Conservation (phyloP, 2,888 invertebrate species). For the Cremastinae sp. region DNA sequence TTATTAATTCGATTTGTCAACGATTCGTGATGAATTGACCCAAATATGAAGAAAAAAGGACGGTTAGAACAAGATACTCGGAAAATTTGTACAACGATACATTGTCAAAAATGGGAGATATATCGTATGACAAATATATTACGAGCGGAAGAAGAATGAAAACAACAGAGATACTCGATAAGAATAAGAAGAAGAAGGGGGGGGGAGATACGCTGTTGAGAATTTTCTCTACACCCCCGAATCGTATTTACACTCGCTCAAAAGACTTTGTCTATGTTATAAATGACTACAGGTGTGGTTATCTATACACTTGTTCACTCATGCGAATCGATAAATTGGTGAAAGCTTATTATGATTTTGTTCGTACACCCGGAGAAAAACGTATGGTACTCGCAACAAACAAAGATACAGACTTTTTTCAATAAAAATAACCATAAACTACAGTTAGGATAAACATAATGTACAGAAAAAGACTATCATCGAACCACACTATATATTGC, state of each 20-base stretch:
- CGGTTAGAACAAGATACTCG: neutral
- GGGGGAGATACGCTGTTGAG: neutral
- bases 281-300: slow-evolving; percentile 51
- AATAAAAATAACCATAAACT: too few species aligned
- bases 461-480: too few species aligned
- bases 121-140: slow-evolving; percentile 32
- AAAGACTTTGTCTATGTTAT: slow-evolving; percentile 23
- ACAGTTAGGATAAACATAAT: too few species aligned
- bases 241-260: slow-evolving; percentile 32
- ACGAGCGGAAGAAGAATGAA: slow-evolving; percentile 4
- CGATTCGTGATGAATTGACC: neutral
- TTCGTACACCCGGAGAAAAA: too few species aligned
- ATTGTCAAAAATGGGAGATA: slow-evolving; percentile 10
- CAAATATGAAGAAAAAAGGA: neutral
- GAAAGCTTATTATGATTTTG: too few species aligned
- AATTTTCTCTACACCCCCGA: slow-evolving; percentile 21
- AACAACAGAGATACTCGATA: too few species aligned
- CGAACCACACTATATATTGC: too few species aligned
- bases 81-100: neutral
- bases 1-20: too few species aligned
- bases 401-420: too few species aligned
- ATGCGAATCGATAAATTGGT: slow-evolving; percentile 57
- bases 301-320: slow-evolving; percentile 51
- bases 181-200: too few species aligned
- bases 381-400: too few species aligned